phyloP scores from a whole-genome alignment of 1,140 invertebrate genomes.

The Drosophila virilis region DNA sequence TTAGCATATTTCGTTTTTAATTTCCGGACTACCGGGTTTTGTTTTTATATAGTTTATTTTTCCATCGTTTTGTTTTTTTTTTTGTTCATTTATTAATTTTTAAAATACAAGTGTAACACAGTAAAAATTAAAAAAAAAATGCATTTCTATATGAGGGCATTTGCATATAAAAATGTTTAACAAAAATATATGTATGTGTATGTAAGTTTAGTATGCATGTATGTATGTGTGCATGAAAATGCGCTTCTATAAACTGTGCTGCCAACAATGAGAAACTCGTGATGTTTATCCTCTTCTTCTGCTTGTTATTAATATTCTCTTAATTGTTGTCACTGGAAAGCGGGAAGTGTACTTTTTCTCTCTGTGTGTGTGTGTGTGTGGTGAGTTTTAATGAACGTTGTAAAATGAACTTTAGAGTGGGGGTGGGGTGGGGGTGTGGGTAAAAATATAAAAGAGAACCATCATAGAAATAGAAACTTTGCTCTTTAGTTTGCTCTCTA shows the following conservation, averaged over 20 bases:
- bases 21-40: conserved; percentile 51
- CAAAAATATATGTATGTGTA: conserved; percentile 34
- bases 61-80: conserved; percentile 15
- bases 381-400: background rate
- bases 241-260: conserved; percentile 11
- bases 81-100: conserved; percentile 55
- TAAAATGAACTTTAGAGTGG: background rate
- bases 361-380: background rate
- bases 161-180: conserved; percentile 55
- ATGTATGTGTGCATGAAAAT: conserved; percentile 30
- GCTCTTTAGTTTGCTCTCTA: conserved; percentile 43
- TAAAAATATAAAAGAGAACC: conserved; percentile 8
- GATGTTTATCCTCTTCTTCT: conserved; percentile 4
- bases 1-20: conserved; percentile 2
- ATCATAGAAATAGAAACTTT: conserved; percentile 46
- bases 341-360: conserved; percentile 15
- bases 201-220: background rate
- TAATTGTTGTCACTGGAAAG: conserved; percentile 27
- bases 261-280: conserved; percentile 20
- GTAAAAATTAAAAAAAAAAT: conserved; percentile 71
- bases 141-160: conserved; percentile 50
- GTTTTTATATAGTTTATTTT: conserved; percentile 30
- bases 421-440: background rate
- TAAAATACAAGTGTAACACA: conserved; percentile 73
- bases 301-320: background rate